Percentiles rank a stretch among this genome's conserved stretches.
phyloP scores from a whole-genome alignment of 2,888 invertebrate species.

The Pseudoips prasinana region DNA sequence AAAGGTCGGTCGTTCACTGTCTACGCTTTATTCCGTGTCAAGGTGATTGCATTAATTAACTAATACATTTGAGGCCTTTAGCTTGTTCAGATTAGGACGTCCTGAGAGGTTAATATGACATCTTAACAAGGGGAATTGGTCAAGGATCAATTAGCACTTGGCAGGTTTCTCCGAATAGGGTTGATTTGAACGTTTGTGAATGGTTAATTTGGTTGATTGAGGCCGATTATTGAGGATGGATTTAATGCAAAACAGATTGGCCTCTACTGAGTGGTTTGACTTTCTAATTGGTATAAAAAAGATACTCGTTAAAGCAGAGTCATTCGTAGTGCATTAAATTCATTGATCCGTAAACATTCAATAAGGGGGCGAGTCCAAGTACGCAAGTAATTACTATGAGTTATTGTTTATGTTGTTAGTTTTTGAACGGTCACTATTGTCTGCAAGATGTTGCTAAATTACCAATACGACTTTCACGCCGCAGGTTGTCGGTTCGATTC shows the following conservation, averaged over 20 bases:
- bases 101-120: slow-evolving; percentile 30
- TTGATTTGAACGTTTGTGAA: slow-evolving; percentile 20
- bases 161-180: slow-evolving; percentile 16
- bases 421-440: too few species aligned
- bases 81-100: slow-evolving; percentile 24
- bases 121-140: slow-evolving; percentile 32
- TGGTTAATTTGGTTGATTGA: slow-evolving; percentile 22
- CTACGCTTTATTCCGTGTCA: slow-evolving; percentile 53
- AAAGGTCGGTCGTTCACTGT: slow-evolving; percentile 58
- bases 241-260: background rate
- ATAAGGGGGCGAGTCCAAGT: too few species aligned
- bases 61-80: slow-evolving; percentile 33
- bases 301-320: too few species aligned
- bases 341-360: too few species aligned
- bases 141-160: slow-evolving; percentile 25
- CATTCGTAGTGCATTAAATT: too few species aligned
- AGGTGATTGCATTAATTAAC: slow-evolving; percentile 55
- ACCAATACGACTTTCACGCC: too few species aligned
- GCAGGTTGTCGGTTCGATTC: too few species aligned
- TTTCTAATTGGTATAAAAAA: too few species aligned
- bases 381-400: too few species aligned
- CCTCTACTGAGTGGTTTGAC: too few species aligned
- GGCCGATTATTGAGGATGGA: background rate
- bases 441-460: too few species aligned
- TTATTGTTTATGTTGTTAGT: too few species aligned